These are phyloP conservation scores for Dipodomys ordii DNA, from an alignment of 2,113 vertebrate species.

Conservation along the genomic window DNA sequence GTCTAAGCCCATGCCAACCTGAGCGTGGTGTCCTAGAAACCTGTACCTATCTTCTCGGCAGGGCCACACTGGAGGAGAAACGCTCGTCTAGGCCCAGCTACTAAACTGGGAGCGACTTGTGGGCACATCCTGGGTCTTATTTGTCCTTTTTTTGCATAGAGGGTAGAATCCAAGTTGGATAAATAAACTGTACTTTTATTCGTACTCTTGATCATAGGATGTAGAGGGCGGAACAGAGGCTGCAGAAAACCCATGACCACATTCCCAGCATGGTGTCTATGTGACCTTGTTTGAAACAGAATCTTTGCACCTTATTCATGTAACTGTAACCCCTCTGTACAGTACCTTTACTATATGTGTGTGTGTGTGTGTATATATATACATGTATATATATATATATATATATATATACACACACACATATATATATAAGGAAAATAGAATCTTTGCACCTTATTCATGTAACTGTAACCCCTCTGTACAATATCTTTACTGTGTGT, in stretches of 20 bases:
- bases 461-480: no score
- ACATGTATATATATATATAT: no score
- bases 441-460: background rate
- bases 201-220: background rate
- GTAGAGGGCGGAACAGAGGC: fast-evolving
- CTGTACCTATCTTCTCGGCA: background rate
- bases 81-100: no score
- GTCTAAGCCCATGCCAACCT: background rate
- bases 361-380: no score
- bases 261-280: background rate
- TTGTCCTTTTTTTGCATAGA: background rate
- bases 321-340: no score
- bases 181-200: background rate
- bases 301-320: background rate
- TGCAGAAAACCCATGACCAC: background rate
- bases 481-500: no score
- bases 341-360: no score
- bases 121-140: no score
- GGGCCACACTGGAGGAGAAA: background rate
- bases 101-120: fast-evolving
- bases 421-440: background rate
- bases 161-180: background rate
- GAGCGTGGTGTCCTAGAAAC: fast-evolving
- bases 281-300: background rate
- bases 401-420: no score